Percentiles rank a stretch among this genome's conserved stretches.
Conservation (phyloP, 2,797 vertebrate genomes). For the Tauraco hartlaubi region DNA sequence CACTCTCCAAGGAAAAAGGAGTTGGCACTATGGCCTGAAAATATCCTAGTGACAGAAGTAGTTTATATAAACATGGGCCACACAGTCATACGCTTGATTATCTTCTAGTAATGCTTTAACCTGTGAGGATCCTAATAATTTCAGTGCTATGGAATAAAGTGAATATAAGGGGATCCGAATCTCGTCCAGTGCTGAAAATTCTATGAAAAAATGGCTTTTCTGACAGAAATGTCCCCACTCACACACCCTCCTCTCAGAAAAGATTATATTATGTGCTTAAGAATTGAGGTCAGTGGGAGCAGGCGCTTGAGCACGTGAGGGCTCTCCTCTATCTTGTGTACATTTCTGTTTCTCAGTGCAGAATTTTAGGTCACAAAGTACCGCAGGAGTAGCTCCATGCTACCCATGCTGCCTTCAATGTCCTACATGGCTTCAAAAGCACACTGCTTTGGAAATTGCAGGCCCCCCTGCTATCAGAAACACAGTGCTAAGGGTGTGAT, state of each 20-base stretch:
- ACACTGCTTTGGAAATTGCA: background rate
- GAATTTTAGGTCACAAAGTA: background rate
- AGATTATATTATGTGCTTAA: background rate
- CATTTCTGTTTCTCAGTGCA: background rate
- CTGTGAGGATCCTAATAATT: background rate
- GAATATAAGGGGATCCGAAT: background rate
- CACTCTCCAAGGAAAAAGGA: background rate
- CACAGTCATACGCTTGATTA: background rate
- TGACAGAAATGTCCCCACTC: background rate
- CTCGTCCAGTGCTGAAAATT: background rate
- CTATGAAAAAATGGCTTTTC: background rate
- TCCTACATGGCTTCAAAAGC: background rate
- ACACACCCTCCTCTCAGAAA: background rate
- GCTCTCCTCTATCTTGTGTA: background rate
- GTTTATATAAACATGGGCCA: background rate
- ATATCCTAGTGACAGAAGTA: background rate
- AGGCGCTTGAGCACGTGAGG: background rate
- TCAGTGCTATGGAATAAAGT: background rate
- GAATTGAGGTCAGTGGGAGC: background rate
- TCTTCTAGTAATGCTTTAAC: background rate
- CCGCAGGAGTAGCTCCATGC: background rate
- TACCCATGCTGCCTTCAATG: background rate
- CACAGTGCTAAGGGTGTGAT: background rate
- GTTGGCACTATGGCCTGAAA: background rate
- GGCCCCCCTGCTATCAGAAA: background rate